Percentiles rank a stretch among this genome's conserved stretches.
phyloP scores from a whole-genome alignment of 2,797 vertebrate species.

The Notoglanidium macrostoma region DNA sequence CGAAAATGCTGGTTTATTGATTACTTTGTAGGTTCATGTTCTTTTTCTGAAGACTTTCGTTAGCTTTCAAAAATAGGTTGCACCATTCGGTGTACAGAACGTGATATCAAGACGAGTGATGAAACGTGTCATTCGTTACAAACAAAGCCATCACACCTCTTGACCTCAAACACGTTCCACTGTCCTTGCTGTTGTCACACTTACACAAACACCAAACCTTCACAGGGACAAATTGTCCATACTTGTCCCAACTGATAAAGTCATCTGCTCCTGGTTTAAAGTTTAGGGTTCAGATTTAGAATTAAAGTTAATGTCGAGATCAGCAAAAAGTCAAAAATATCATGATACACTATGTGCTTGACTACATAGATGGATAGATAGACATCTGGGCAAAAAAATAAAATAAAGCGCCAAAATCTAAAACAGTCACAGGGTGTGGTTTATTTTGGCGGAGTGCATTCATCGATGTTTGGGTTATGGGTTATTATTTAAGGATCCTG shows the following conservation, averaged over 20 bases:
- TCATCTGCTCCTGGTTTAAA: background rate
- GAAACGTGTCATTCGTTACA: constrained; percentile 35
- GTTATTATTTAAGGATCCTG: constrained; percentile 15
- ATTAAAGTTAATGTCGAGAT: background rate
- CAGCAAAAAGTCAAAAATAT: background rate
- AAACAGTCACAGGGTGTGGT: background rate
- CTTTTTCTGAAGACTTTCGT: background rate
- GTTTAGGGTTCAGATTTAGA: background rate
- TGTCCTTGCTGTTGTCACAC: constrained; percentile 30
- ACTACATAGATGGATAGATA: background rate
- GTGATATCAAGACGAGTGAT: constrained; percentile 12
- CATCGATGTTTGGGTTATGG: background rate
- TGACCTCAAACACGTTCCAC: constrained; percentile 42
- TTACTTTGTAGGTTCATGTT: background rate
- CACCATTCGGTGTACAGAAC: constrained; percentile 5
- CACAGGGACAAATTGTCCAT: background rate
- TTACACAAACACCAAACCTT: background rate
- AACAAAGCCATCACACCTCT: constrained; percentile 47
- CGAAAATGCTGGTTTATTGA: background rate
- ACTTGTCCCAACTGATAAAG: background rate
- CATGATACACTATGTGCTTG: background rate
- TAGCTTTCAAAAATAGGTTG: background rate
- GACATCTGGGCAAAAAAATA: background rate
- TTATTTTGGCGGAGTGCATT: background rate
- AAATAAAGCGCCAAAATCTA: background rate